Evolutionary conservation across 2,113 vertebrate species (phyloP).

Genomic region (Pygoscelis antarcticus): DNA sequence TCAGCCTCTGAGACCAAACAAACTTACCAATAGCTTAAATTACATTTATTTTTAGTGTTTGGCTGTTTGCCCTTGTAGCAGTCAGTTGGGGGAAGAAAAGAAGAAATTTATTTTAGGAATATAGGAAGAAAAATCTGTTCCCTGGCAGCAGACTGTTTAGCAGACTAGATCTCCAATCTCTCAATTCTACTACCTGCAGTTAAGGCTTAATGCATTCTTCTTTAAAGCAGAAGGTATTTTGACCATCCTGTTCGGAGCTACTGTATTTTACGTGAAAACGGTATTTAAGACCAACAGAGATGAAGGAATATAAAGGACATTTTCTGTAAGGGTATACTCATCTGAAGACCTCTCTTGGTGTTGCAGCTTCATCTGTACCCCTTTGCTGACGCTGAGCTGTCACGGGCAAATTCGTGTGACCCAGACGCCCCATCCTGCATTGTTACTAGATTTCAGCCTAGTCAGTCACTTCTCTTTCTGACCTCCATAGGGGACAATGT

Average conservation of each 20-base stretch:
- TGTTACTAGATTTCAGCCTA: background rate
- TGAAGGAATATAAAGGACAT: background rate
- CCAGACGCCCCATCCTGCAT: background rate
- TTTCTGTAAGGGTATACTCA: background rate
- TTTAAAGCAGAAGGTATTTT: background rate
- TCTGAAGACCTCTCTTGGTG: background rate
- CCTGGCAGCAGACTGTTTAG: background rate
- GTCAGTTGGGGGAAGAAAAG: background rate
- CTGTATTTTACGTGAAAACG: background rate
- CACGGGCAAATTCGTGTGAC: accelerated
- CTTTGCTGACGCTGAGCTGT: background rate
- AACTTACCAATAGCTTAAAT: background rate
- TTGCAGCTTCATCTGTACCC: background rate
- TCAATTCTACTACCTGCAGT: background rate
- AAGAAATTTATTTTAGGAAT: background rate
- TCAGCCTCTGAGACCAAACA: background rate
- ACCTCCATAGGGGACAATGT: background rate
- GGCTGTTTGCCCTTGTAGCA: background rate
- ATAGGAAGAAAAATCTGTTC: background rate
- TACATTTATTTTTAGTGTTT: background rate
- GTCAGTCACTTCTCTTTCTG: accelerated
- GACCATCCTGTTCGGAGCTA: background rate
- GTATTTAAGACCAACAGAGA: background rate
- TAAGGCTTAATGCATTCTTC: background rate
- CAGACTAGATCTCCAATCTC: background rate